Evolutionary conservation across 2,797 vertebrate species (phyloP).

Genomic region (Eulemur rubriventer): DNA sequence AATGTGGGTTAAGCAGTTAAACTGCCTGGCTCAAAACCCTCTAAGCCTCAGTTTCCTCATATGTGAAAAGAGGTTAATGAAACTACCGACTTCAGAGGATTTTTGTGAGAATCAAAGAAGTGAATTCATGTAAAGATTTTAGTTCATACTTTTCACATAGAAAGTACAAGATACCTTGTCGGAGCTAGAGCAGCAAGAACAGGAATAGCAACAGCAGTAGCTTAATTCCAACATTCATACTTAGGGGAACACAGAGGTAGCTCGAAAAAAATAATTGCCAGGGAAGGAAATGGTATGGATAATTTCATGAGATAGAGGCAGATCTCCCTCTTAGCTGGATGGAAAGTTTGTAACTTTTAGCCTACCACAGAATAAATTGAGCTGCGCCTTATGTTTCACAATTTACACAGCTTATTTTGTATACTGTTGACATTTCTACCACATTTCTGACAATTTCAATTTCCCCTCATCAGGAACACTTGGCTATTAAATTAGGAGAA

Average conservation of each 20-base stretch:
- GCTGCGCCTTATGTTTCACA: background rate
- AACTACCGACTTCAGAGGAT: background rate
- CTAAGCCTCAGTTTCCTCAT: background rate
- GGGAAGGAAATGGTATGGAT: background rate
- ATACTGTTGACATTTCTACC: background rate
- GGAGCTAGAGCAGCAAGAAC: background rate
- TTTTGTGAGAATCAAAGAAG: background rate
- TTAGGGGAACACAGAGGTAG: background rate
- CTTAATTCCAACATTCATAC: background rate
- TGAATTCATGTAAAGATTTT: background rate
- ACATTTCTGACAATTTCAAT: constrained; percentile 7
- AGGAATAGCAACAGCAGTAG: background rate
- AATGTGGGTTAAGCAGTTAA: background rate
- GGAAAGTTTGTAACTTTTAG: background rate
- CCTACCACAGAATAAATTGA: background rate
- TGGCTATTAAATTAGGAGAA: background rate
- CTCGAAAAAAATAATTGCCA: background rate
- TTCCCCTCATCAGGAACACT: background rate
- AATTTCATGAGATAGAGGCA: background rate
- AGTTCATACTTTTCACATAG: background rate
- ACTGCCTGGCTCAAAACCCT: background rate
- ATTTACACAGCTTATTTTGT: background rate
- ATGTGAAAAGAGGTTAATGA: background rate
- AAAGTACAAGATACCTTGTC: background rate
- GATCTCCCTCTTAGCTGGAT: background rate